Conservation (phyloP, 30 jellyfish, hydroid and myxozoan genomes). For the Turritopsis rubra region DNA sequence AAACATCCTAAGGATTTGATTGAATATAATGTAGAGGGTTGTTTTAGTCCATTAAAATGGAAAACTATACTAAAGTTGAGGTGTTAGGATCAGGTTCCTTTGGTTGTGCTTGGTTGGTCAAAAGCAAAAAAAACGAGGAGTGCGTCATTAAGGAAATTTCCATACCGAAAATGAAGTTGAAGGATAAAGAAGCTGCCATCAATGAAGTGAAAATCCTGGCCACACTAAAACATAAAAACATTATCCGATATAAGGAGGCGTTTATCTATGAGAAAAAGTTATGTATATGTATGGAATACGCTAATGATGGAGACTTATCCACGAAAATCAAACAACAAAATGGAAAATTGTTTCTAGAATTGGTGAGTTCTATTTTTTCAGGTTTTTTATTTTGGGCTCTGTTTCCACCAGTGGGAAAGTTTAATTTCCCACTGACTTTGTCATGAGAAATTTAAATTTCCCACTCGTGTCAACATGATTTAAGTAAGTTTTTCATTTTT, state of each 20-base stretch:
- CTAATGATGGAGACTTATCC: conserved; percentile 68
- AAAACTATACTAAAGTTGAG: conserved; percentile 26
- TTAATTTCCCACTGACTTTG: no score
- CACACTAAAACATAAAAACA: conserved; percentile 56
- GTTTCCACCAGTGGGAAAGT: no score
- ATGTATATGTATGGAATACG: conserved; percentile 70
- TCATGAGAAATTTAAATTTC: no score
- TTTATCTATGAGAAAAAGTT: conserved; percentile 41
- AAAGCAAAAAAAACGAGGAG: conserved; percentile 32
- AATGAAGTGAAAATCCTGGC: conserved; percentile 71
- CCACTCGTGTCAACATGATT: no score
- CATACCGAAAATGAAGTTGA: conserved; percentile 14
- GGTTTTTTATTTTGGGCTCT: no score
- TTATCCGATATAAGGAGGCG: conserved; percentile 58
- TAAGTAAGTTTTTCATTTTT: no score
- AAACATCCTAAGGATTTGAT: no score
- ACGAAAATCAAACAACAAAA: conserved; percentile 50
- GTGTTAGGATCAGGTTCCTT: conserved; percentile 58
- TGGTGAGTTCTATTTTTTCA: conserved; percentile 37
- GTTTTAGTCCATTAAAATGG: background rate
- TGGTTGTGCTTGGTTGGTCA: conserved; percentile 62
- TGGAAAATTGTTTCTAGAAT: conserved; percentile 32
- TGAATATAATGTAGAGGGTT: background rate
- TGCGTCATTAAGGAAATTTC: conserved; percentile 56
- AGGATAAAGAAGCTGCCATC: conserved; percentile 44